A percentile compares a stretch with the other conserved stretches of the same genome.
Conservation (phyloP, 2,888 invertebrate genomes). For the Spilosoma lubricipeda region DNA sequence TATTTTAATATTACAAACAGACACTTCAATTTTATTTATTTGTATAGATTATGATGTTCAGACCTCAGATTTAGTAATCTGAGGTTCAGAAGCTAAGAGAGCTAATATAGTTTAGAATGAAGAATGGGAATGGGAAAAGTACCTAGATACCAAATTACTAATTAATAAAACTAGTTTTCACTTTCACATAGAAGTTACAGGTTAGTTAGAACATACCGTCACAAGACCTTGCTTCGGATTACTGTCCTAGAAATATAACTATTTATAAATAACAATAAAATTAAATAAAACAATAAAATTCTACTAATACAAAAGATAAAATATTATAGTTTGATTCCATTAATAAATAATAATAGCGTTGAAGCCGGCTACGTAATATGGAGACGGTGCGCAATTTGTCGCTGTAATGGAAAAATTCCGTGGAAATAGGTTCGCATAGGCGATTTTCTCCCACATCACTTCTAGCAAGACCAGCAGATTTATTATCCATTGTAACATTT, state of each 20-base stretch:
- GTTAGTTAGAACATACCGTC: background rate
- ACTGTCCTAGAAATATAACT: too few species aligned
- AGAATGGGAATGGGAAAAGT: too few species aligned
- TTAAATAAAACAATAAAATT: too few species aligned
- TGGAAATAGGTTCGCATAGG: constrained; percentile 70
- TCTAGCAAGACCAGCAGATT: constrained; percentile 24
- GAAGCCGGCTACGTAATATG: constrained; percentile 57
- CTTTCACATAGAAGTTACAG: background rate
- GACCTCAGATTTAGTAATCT: too few species aligned
- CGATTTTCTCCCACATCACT: constrained; percentile 36
- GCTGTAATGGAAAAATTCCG: constrained; percentile 84
- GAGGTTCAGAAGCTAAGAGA: too few species aligned
- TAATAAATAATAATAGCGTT: constrained; percentile 73
- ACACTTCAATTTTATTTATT: too few species aligned
- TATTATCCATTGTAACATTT: constrained; percentile 18
- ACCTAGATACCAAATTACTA: too few species aligned
- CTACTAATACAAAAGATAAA: background rate
- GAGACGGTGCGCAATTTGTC: constrained; percentile 77
- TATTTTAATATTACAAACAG: too few species aligned
- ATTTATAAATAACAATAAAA: background rate
- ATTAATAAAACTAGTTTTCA: background rate
- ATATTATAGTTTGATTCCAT: constrained; percentile 35
- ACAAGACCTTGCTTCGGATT: too few species aligned
- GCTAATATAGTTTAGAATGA: too few species aligned
- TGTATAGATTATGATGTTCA: too few species aligned